phyloP scores from a whole-genome alignment of 2,797 vertebrate genomes.

The Crenuchus spilurus region DNA sequence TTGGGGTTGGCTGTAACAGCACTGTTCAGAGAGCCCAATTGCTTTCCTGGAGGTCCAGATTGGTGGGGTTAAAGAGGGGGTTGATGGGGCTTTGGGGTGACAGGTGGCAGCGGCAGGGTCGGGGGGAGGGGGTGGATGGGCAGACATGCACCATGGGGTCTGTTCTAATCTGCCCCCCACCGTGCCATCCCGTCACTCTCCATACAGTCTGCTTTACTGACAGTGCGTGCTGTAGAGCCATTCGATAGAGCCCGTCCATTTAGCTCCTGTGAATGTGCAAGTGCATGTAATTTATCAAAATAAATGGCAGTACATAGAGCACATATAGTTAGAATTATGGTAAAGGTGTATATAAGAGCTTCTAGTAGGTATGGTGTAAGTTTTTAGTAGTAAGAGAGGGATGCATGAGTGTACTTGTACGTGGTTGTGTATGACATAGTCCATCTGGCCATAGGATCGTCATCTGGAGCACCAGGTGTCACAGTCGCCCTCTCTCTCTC shows the following conservation, averaged over 20 bases:
- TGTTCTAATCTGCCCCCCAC: conserved; percentile 75
- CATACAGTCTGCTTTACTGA: conserved; percentile 49
- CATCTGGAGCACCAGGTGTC: conserved; percentile 85
- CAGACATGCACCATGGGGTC: conserved; percentile 68
- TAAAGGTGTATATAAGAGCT: conserved; percentile 45
- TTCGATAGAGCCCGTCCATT: conserved; percentile 10
- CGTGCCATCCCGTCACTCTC: conserved; percentile 68
- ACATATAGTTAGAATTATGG: not conserved
- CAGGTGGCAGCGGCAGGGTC: conserved; percentile 68
- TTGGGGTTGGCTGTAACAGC: conserved; percentile 9
- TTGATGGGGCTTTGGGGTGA: conserved; percentile 62
- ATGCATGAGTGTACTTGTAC: conserved; percentile 52
- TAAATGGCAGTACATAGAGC: not conserved
- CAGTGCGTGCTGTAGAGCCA: conserved; percentile 9
- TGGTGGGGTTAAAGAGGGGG: conserved; percentile 49
- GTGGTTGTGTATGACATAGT: conserved; percentile 69
- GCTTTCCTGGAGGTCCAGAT: conserved; percentile 42
- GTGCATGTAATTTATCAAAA: not conserved
- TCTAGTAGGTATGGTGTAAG: conserved; percentile 48
- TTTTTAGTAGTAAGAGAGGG: conserved; percentile 5
- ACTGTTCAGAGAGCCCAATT: conserved; percentile 8
- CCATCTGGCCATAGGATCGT: conserved; percentile 78
- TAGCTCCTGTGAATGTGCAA: conserved; percentile 1
- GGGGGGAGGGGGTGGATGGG: conserved; percentile 55
- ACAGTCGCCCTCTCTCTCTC: conserved; percentile 59